These are phyloP conservation scores for Monarcha castaneiventris DNA, from an alignment of 2,113 vertebrate species.

Conservation along the genomic window DNA sequence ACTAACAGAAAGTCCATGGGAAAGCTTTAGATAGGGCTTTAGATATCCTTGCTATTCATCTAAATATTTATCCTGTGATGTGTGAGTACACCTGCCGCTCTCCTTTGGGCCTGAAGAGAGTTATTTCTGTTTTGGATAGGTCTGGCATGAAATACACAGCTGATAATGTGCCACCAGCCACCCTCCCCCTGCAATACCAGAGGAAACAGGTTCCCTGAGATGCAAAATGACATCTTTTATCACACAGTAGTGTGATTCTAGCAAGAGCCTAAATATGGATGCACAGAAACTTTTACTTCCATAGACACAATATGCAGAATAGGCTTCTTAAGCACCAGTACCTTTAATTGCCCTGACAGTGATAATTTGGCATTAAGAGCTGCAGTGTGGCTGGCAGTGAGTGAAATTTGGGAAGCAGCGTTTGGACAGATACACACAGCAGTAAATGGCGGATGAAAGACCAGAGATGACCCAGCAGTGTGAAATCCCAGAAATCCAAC, in stretches of 20 bases:
- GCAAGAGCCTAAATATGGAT: neutral
- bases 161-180: neutral
- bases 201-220: neutral
- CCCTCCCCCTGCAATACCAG: neutral
- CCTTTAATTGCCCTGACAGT: neutral
- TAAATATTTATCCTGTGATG: neutral
- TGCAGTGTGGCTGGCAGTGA: neutral
- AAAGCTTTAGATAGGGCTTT: neutral
- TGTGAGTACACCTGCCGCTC: neutral
- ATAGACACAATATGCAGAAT: neutral
- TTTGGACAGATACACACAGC: neutral
- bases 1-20: neutral
- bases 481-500: neutral
- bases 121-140: neutral
- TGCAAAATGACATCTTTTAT: neutral
- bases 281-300: neutral
- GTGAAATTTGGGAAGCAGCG: neutral
- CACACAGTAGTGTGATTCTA: accelerated
- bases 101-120: neutral
- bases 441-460: neutral
- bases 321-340: neutral
- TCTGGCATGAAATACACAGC: neutral
- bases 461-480: neutral
- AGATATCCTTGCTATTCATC: neutral
- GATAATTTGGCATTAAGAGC: neutral